These are phyloP conservation scores for Bombyx mandarina DNA, from an alignment of 1,140 invertebrate genomes.

Conservation along the genomic window DNA sequence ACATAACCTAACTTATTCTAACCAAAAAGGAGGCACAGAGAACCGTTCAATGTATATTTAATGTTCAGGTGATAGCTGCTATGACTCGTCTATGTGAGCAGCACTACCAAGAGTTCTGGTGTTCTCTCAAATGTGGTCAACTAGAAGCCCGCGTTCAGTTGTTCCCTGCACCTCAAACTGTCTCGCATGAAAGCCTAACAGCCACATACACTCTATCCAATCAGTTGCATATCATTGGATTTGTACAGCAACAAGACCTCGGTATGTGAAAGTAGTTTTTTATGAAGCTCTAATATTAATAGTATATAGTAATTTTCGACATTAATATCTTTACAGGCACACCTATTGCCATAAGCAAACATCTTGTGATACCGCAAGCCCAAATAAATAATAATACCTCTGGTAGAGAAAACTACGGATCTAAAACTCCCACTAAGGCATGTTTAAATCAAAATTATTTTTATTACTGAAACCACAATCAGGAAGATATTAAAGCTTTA, in stretches of 20 bases:
- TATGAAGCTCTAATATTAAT: neutral
- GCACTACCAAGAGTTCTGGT: slow-evolving; percentile 61
- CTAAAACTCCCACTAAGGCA: slow-evolving; percentile 72
- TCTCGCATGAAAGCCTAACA: slow-evolving; percentile 34
- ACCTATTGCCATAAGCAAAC: slow-evolving; percentile 91
- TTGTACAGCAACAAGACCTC: slow-evolving; percentile 55
- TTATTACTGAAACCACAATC: too few relatives aligned
- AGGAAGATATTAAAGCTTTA: too few relatives aligned
- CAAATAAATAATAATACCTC: slow-evolving; percentile 50
- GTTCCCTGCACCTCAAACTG: slow-evolving; percentile 51
- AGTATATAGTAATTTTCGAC: neutral
- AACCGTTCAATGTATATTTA: neutral
- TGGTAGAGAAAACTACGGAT: slow-evolving; percentile 68
- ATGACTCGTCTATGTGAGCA: slow-evolving; percentile 60
- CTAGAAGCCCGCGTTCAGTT: slow-evolving; percentile 57
- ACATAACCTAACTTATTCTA: too few relatives aligned
- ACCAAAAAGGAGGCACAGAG: too few relatives aligned
- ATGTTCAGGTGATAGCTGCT: slow-evolving; percentile 36
- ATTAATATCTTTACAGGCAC: slow-evolving; percentile 75
- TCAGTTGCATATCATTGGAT: slow-evolving; percentile 58
- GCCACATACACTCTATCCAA: slow-evolving; percentile 44
- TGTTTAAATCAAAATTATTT: neutral
- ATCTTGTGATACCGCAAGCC: slow-evolving; percentile 85
- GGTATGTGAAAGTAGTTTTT: slow-evolving; percentile 26
- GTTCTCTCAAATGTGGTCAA: slow-evolving; percentile 59